A percentile compares a stretch with the other conserved stretches of the same genome.
Conservation (phyloP, 2,888 invertebrate genomes). For the Drosophila affinis region DNA sequence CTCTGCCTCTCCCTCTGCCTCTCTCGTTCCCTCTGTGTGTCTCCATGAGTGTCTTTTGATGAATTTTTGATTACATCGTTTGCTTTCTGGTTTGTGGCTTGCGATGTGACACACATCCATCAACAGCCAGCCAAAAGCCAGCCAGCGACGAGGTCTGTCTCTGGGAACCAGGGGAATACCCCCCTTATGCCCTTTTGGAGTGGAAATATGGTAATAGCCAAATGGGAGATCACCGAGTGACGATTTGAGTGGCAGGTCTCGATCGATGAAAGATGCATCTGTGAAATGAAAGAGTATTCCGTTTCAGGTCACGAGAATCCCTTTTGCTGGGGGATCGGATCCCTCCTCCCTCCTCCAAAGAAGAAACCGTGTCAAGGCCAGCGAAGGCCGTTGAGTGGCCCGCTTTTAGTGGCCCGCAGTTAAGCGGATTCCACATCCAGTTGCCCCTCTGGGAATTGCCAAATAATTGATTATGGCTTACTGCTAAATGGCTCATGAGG, state of each 20-base stretch:
- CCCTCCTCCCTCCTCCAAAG: constrained; percentile 3
- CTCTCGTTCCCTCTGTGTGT: neutral
- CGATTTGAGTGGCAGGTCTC: neutral
- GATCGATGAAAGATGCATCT: no score
- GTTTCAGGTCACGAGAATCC: no score
- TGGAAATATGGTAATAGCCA: neutral
- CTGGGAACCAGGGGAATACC: constrained; percentile 5
- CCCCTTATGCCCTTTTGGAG: constrained; percentile 13
- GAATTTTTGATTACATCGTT: constrained; percentile 38
- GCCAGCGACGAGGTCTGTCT: neutral
- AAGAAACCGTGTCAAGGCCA: constrained; percentile 66
- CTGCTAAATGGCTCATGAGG: constrained; percentile 14
- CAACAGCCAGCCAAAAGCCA: constrained; percentile 29
- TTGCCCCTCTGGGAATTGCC: constrained; percentile 53
- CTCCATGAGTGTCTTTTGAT: constrained; percentile 24
- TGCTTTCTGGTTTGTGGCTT: neutral
- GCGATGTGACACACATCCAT: constrained; percentile 49
- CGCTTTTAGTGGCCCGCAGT: constrained; percentile 41
- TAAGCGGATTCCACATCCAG: constrained; percentile 40
- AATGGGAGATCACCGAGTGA: neutral
- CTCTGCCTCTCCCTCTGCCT: neutral
- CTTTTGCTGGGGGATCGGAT: neutral
- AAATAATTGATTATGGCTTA: constrained; percentile 59
- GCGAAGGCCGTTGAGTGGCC: constrained; percentile 1
- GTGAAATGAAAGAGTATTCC: no score